Percentiles rank a stretch among this genome's conserved stretches.
These are phyloP conservation scores for Pangasius sanitwongsei DNA, from an alignment of 2,797 vertebrate species.

Conservation along the genomic window DNA sequence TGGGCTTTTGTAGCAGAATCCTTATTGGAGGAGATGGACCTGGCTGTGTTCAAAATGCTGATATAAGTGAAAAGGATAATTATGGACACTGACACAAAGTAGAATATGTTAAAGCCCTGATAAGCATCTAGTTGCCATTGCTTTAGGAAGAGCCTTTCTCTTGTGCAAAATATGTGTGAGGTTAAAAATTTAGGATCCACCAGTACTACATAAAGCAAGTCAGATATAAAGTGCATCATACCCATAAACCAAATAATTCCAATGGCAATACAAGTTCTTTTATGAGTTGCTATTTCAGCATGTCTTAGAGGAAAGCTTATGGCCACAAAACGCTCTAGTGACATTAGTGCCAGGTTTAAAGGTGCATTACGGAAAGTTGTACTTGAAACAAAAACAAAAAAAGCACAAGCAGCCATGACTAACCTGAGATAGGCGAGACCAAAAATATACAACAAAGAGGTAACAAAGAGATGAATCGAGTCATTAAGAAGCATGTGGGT, in stretches of 20 bases:
- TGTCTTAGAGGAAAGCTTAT: constrained; percentile 14
- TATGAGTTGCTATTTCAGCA: constrained; percentile 1
- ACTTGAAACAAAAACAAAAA: constrained; percentile 17
- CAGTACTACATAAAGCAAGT: constrained; percentile 38
- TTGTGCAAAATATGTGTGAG: constrained; percentile 14
- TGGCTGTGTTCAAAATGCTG: constrained; percentile 50
- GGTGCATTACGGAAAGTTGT: constrained; percentile 56
- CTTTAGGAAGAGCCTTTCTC: constrained; percentile 31
- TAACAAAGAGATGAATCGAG: constrained; percentile 51
- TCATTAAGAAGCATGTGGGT: constrained; percentile 58
- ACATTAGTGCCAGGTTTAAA: constrained; percentile 69
- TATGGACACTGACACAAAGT: constrained; percentile 47
- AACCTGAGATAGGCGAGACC: constrained; percentile 9
- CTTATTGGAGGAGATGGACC: constrained; percentile 51
- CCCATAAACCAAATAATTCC: constrained; percentile 59
- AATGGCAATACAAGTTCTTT: constrained; percentile 49
- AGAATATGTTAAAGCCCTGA: constrained; percentile 35
- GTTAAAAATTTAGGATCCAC: constrained; percentile 17
- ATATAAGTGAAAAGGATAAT: constrained; percentile 53
- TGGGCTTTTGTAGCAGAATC: constrained; percentile 49
- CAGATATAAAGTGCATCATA: constrained; percentile 39
- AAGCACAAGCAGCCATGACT: constrained; percentile 54
- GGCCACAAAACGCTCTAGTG: constrained; percentile 68
- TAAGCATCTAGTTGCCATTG: constrained; percentile 47
- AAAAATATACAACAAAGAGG: constrained; percentile 50